These are phyloP conservation scores for Merodon equestris DNA, from an alignment of 2,888 invertebrate genomes.

Conservation along the genomic window DNA sequence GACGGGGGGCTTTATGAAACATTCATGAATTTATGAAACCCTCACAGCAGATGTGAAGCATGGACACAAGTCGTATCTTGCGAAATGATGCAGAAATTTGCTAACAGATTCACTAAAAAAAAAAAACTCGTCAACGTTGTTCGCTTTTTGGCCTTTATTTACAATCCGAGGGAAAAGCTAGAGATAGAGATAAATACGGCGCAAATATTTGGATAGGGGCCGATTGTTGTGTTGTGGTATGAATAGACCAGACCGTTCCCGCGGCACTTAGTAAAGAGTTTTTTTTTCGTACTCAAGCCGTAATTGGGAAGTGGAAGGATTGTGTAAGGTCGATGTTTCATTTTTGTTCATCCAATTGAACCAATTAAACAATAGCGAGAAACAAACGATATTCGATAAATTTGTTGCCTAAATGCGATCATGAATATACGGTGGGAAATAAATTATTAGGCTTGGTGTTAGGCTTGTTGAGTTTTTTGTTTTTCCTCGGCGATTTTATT, in stretches of 20 bases:
- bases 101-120: conserved; percentile 39
- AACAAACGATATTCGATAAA: too few relatives aligned
- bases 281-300: too few relatives aligned
- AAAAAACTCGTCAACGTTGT: conserved; percentile 7
- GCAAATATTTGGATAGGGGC: conserved; percentile 26
- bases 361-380: too few relatives aligned
- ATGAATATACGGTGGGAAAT: too few relatives aligned
- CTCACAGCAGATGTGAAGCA: conserved; percentile 35
- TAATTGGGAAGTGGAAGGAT: too few relatives aligned
- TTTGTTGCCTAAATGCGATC: too few relatives aligned
- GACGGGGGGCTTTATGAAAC: conserved; percentile 29
- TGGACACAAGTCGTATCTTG: conserved; percentile 32
- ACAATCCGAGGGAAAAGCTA: conserved; percentile 2
- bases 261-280: conserved; percentile 6
- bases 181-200: conserved; percentile 10
- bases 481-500: too few relatives aligned
- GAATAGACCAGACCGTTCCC: conserved; percentile 13
- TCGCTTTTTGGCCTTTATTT: conserved; percentile 9
- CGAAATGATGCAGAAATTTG: conserved; percentile 58
- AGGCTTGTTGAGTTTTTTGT: too few relatives aligned
- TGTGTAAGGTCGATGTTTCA: too few relatives aligned
- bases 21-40: conserved; percentile 56
- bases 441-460: too few relatives aligned
- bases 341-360: too few relatives aligned
- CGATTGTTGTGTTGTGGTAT: conserved; percentile 17